Conservation (phyloP, 1,140 invertebrate species). For the Drosophila virilis region DNA sequence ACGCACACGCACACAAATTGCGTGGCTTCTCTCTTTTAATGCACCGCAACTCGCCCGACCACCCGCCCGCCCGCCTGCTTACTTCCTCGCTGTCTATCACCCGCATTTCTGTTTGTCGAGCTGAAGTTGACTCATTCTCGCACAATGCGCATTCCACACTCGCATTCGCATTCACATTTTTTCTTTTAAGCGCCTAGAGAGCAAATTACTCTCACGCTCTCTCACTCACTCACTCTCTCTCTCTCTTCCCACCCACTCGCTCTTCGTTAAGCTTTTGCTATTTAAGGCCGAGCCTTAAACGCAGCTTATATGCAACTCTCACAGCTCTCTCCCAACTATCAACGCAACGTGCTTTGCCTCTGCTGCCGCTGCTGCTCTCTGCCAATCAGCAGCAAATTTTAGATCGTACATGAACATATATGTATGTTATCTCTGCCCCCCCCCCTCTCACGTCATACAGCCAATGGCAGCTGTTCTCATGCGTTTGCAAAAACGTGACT, state of each 20-base stretch:
- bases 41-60: background rate
- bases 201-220: background rate
- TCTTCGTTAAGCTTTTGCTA: background rate
- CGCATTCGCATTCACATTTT: conserved; percentile 4
- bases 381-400: background rate
- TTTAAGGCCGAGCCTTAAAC: conserved; percentile 1
- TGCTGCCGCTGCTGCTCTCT: background rate
- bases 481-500: conserved; percentile 5
- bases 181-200: background rate
- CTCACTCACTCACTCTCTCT: background rate
- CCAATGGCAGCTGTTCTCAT: background rate
- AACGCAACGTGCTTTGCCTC: background rate
- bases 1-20: conserved; percentile 11
- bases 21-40: conserved; percentile 21
- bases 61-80: background rate
- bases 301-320: conserved; percentile 6
- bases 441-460: background rate
- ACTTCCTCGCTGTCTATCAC: background rate
- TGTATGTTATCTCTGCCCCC: background rate
- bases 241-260: background rate
- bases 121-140: conserved; percentile 33
- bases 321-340: background rate
- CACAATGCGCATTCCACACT: conserved; percentile 25
- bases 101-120: conserved; percentile 9
- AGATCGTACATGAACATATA: conserved; percentile 4